Percentiles rank a stretch among this genome's conserved stretches.
Conservation (phyloP, 1,140 invertebrate species). For the Drosophila mauritiana region DNA sequence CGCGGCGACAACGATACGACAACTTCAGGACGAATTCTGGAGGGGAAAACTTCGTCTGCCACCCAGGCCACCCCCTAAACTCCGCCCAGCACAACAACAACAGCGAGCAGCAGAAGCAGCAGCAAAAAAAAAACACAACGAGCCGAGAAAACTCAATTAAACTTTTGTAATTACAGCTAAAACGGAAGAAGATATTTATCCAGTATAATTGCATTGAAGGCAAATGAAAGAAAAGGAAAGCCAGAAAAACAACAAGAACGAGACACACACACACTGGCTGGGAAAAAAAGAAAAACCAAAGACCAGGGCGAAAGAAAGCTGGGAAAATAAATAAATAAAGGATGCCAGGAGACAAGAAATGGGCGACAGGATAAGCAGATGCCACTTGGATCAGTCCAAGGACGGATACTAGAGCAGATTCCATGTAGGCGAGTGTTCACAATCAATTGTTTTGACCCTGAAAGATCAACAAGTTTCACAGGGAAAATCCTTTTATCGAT, state of each 20-base stretch:
- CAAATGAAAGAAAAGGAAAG: conserved; percentile 79
- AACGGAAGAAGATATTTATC: conserved; percentile 85
- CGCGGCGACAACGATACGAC: conserved; percentile 57
- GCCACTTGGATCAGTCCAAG: conserved; percentile 11
- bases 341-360: conserved; percentile 38
- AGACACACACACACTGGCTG: conserved; percentile 5
- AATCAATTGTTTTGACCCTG: conserved; percentile 23
- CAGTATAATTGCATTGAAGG: conserved; percentile 85
- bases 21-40: conserved; percentile 65
- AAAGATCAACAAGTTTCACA: conserved; percentile 34
- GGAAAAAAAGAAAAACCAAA: conserved; percentile 30
- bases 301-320: conserved; percentile 63
- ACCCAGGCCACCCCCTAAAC: conserved; percentile 35
- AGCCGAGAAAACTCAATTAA: conserved; percentile 84
- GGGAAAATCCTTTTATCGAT: not conserved
- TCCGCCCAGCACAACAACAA: conserved; percentile 34
- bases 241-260: conserved; percentile 18
- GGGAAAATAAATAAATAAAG: conserved; percentile 81
- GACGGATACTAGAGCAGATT: not conserved
- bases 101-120: conserved; percentile 14
- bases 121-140: conserved; percentile 61
- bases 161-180: conserved; percentile 85
- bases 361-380: conserved; percentile 23
- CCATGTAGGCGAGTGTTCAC: not conserved
- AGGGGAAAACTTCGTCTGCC: conserved; percentile 63